A percentile compares a stretch with the other conserved stretches of the same genome.
These are phyloP conservation scores for Elysia chlorotica DNA, from an alignment of 1,140 invertebrate species.

Conservation along the genomic window DNA sequence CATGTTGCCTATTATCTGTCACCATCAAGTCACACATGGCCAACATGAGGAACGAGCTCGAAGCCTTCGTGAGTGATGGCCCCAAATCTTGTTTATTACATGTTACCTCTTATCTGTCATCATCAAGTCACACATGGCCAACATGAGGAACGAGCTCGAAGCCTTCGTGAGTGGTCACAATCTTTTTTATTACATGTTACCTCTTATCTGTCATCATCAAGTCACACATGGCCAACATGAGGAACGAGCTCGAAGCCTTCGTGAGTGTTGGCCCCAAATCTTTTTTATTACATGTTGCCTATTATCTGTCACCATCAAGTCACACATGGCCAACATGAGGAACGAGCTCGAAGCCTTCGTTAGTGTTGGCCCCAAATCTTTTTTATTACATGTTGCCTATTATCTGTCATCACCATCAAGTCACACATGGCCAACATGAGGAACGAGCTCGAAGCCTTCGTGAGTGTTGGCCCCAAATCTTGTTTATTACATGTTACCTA, in stretches of 20 bases:
- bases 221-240: constrained; percentile 66
- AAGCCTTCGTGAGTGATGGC: constrained; percentile 69
- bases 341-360: constrained; percentile 80
- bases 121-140: constrained; percentile 42
- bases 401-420: constrained; percentile 42
- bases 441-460: constrained; percentile 79
- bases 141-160: constrained; percentile 80
- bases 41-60: constrained; percentile 79
- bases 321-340: constrained; percentile 67
- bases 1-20: neutral
- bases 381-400: neutral
- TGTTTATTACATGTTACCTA: neutral
- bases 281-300: neutral
- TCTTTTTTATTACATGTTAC: neutral
- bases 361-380: constrained; percentile 38
- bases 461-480: constrained; percentile 53
- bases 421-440: constrained; percentile 67
- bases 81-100: neutral
- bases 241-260: constrained; percentile 79
- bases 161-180: constrained; percentile 72
- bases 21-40: constrained; percentile 49
- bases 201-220: constrained; percentile 34
- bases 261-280: constrained; percentile 62
- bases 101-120: neutral
- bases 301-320: constrained; percentile 36